Base-by-base conservation (phyloP, 2,888 invertebrate species). In the Drosophila nigricruria region DNA sequence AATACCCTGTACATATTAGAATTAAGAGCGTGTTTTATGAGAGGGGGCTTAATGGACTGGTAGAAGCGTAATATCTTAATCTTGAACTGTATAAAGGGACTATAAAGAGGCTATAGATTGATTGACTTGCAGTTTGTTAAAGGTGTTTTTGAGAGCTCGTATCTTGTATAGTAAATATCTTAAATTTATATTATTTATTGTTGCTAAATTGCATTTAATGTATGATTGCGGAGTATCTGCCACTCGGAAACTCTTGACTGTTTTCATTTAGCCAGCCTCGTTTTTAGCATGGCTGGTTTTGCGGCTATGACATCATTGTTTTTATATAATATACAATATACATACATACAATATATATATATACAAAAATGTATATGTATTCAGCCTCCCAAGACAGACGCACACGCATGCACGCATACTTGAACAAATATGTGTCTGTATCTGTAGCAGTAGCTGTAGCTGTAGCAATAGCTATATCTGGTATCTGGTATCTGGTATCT, bases 261-360 rank as follows among this genome's bases (percentile, higher is more conserved):
- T 43, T 56, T 34, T 47, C 25, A 32, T 14, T n/a, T 45, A n/a
- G 54, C 18, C 42, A 42, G 50, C 53, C 38, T 60, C 30, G 56
- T 45, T 61, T 53, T 62, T 63, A 50, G 49, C 50, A 43, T 74
- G 47, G 43, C 66, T 65, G 36, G 65, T 58, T 52, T 67, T 49
- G 59, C 47, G 56, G 42, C 53, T 62, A 77, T 79, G 79, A 79
- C 81, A 80, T 79, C 79, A 79, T 73, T 77, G 52, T 58, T 63
- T 66, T 68, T 38, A 65, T 66, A 79, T 43, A 61, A 49, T 68
- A 45, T 42, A 43, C n/a, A 30, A 30, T n/a, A n/a, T n/a, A 42
- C 12, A 20, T 16, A 53, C 16, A 6, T 18, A 23, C 45, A 14
- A 50, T 30, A 57, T 38, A 36, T 69, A 30, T 30, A 42, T 58